A percentile compares a stretch with the other conserved stretches of the same genome.
These are phyloP conservation scores for Penelope pileata DNA, from an alignment of 2,113 vertebrate species.

Conservation along the genomic window DNA sequence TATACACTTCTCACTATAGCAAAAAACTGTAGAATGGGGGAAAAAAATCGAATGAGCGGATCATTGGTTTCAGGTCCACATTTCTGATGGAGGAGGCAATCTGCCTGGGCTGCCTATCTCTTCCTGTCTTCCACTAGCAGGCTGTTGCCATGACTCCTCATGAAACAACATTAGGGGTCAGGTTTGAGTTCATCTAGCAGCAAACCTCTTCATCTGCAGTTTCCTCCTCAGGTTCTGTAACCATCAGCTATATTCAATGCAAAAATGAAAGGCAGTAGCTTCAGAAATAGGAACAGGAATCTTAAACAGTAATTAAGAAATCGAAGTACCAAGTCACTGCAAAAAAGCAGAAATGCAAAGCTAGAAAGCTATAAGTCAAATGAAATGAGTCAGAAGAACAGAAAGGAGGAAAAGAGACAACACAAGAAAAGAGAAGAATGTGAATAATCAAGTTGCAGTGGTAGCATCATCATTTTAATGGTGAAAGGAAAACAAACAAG, in stretches of 20 bases:
- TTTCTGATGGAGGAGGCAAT: neutral
- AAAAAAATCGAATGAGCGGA: neutral
- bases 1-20: neutral
- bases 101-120: neutral
- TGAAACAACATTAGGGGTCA: constrained; percentile 47
- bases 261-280: neutral
- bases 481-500: neutral
- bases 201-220: constrained; percentile 12
- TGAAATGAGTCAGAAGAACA: neutral
- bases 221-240: constrained; percentile 23
- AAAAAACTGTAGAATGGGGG: neutral
- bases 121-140: neutral
- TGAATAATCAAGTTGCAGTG: neutral
- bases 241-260: constrained; percentile 38
- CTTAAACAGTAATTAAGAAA: neutral
- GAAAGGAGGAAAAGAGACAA: neutral
- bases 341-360: neutral
- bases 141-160: constrained; percentile 61
- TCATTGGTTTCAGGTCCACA: neutral
- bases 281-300: neutral
- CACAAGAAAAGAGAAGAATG: neutral
- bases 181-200: constrained; percentile 54
- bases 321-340: neutral
- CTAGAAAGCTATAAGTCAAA: neutral
- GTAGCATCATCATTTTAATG: neutral